A percentile compares a stretch with the other conserved stretches of the same genome.
phyloP scores from a whole-genome alignment of 2,113 vertebrate genomes.

The Oxyruncus cristatus region DNA sequence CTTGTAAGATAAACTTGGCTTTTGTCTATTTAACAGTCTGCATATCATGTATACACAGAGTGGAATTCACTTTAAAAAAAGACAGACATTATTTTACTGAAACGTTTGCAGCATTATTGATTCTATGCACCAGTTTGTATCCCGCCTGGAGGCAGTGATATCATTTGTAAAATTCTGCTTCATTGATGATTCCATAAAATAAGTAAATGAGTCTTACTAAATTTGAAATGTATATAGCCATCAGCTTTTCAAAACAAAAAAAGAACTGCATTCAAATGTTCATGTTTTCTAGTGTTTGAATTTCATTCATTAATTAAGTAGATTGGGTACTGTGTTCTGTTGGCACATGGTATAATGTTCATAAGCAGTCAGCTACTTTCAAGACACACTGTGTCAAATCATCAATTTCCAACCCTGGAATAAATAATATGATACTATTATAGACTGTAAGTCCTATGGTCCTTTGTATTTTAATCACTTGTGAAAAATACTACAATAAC shows the following conservation, averaged over 20 bases:
- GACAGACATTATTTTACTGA: neutral
- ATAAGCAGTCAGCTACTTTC: neutral
- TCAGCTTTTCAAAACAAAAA: neutral
- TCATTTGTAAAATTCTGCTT: neutral
- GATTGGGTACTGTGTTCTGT: neutral
- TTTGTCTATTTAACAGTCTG: neutral
- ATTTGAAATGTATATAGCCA: neutral
- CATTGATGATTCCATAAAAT: neutral
- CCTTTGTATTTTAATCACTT: neutral
- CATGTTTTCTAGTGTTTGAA: neutral
- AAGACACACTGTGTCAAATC: neutral
- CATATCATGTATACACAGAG: neutral
- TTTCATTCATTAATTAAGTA: neutral
- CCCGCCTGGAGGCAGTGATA: neutral
- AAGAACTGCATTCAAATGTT: neutral
- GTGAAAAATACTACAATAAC: neutral
- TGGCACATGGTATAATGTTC: neutral
- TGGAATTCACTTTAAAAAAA: neutral
- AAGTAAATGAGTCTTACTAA: neutral
- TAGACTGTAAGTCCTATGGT: neutral
- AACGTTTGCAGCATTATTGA: neutral
- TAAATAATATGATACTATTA: neutral
- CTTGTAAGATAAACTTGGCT: neutral
- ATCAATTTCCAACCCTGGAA: neutral
- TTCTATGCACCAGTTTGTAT: neutral